Base-by-base conservation (phyloP, 2,113 vertebrate genomes). In the Bubalus kerabau region DNA sequence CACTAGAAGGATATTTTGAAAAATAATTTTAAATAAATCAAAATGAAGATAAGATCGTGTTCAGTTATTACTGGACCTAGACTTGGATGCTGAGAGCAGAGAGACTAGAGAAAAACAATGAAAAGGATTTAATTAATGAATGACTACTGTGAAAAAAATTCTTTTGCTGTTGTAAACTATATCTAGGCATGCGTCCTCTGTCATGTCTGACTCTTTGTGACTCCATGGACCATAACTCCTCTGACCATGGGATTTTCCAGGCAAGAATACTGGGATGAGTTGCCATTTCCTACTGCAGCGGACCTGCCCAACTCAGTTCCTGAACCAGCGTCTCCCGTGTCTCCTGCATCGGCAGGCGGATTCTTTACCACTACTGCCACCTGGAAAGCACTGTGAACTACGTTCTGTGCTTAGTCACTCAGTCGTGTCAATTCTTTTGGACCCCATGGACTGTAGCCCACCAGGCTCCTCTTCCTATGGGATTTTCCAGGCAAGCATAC, bases 341-440 rank as follows among this genome's bases (percentile, higher is more conserved):
- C 64, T 36, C 64, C 64, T n/a, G 32, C 8, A 1, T 0, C 4
- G 17, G 64, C 32, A n/a, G 32, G 16, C 0, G 0, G 17, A 2
- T 0, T 19, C 32, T 2, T 9, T 2, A 1, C 64, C 4, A 5
- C 32, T 1, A 1, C 15, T 1, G 62, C 62, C 7, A 0, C 62
- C 32, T 9, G 62, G 32, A 32, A 19, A 9, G 32, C 62, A 4
- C 1, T 9, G 32, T 19, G 16, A 67, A 9, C 62, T n/a, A 1
- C 1, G 7, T 9, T 32, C 62, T 19, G 16, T 1, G 16, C 32
- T 67, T 5, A 36, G 64, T 1, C 2, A 17, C 32, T 67, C 17
- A 67, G 64, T 36, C 32, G 1, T 5, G 17, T 67, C 64, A 1
- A 1, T 5, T 71, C 64, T 36, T 71, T 36, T 0, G 11, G 64